These are phyloP conservation scores for Hirundichthys speculiger DNA, from an alignment of 2,113 vertebrate species.

Conservation along the genomic window DNA sequence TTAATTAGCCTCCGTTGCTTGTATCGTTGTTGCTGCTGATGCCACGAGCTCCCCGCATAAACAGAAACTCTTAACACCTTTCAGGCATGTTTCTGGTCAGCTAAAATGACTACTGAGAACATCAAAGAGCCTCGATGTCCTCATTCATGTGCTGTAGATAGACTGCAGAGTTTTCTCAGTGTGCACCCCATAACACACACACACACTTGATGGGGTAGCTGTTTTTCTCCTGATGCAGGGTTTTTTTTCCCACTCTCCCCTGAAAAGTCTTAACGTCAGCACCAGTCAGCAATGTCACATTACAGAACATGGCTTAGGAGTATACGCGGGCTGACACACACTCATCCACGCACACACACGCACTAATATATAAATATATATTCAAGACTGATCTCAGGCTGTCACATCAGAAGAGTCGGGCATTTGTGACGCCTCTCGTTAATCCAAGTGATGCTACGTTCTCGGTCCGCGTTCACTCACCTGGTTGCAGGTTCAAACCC, in stretches of 20 bases:
- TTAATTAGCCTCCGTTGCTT: constrained; percentile 40
- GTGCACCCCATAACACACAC: constrained; percentile 13
- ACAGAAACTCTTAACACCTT: constrained; percentile 22
- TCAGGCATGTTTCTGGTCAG: constrained; percentile 53
- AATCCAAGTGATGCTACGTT: constrained; percentile 27
- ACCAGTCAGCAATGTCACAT: constrained; percentile 82
- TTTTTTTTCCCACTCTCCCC: constrained; percentile 43
- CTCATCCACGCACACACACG: constrained; percentile 9
- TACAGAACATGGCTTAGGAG: constrained; percentile 72
- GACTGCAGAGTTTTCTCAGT: constrained; percentile 48
- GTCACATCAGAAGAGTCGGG: constrained; percentile 34
- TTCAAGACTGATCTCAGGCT: constrained; percentile 50
- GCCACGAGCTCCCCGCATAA: constrained; percentile 8
- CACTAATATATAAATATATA: constrained; percentile 56
- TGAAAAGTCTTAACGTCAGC: constrained; percentile 78
- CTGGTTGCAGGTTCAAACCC: constrained; percentile 30
- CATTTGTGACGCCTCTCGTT: constrained; percentile 8
- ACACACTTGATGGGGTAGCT: constrained; percentile 61
- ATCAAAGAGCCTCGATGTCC: constrained; percentile 49
- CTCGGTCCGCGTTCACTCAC: neutral
- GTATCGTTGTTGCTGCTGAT: constrained; percentile 46
- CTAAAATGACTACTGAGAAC: constrained; percentile 48
- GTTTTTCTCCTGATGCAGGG: constrained; percentile 79
- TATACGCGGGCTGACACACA: constrained; percentile 63
- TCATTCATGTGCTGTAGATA: constrained; percentile 47